Base-by-base conservation (phyloP, 2,797 vertebrate genomes). In the Sitta carolinensis region DNA sequence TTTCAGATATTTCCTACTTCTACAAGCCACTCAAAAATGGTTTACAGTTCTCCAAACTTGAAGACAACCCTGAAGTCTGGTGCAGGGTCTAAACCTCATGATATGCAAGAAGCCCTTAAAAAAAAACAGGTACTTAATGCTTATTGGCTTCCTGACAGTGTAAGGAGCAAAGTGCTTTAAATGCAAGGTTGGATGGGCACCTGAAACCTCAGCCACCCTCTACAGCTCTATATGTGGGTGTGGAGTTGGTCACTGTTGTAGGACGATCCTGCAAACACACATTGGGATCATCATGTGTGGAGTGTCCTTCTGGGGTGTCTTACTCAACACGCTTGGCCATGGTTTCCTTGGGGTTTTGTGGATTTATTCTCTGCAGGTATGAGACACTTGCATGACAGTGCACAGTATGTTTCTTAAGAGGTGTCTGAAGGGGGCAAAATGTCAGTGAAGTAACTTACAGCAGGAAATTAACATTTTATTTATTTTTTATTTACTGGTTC, bases 31-130 rank as follows among this genome's bases (percentile, higher is more conserved):
- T 98, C 98, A 97, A 99, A 99, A 98, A 97, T 98, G 91, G 96
- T 98, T 73, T 99, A 98, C 91, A 96, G 98, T 74, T 98, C 98
- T 45, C 90, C 98, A 48, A 96, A 97, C 84, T 96, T 98, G 76
- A 99, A 99, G 97, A 97, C 98, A 27, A 36, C 95, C 32, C 98
- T 98, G 54, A 99, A 99, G 96, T 97, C 98, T 92, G 97, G 98
- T 91, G 96, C 98, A 78, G 98, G 98, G 0, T 98, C 97, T 94
- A 99, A 99, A 98, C 98, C 98, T 63, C 98, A 99, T 0, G 99
- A 99, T 90, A 97, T 98, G 55, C 99, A 99, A 96, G 99, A 99
- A 97, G 98, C 97, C 94, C 97, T 99, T 88, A 99, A 99, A 97
- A 99, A 99, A 97, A 99, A 99, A 58, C 99, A 99, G 98, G 99